Evolutionary conservation across 64 coral and sea anemone genomes (phyloP), one percentile per base, ranked within the genome.

Genomic region (Astreopora myriophthalma): DNA sequence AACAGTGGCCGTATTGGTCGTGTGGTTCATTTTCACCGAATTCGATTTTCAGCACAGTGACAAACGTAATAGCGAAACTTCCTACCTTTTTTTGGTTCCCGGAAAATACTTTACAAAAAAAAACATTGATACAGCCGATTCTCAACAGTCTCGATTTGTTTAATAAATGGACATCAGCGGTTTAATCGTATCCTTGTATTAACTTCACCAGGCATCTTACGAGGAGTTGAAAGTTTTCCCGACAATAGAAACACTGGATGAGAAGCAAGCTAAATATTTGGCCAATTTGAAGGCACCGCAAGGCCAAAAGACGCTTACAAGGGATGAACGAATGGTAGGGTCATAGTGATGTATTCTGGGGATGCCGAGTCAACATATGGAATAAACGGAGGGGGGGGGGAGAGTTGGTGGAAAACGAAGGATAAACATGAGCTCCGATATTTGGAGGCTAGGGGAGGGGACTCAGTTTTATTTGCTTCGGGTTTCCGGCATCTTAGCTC

Each of bases 171-270:
- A 8, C 24, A 7, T 9, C 0, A n/a, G 11, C 5, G 24, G 62
- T 27, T 1, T 24, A 66, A 66, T 2, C 25, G 4, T 66, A 10
- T 19, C 0, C 33, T 78, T 34, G 28, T 80, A 6, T 48, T 19
- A 38, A 20, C 46, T 60, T 52, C 5, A 34, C 48, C 90, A 92
- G 90, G 34, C 80, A 6, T 92, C 90, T 0, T 92, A 85, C 35
- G 90, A 92, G 4, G 90, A 92, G 16, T 32, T 92, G 22, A 85
- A 71, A 68, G 60, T 64, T 25, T 92, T 92, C 22, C 90, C 90
- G 5, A 76, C 80, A 22, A 86, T 40, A 40, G 49, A 39, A 74
- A 68, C 29, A 20, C 71, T 92, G 71, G 70, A 92, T 38, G 90
- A 85, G 31, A 92, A 40, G 79, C 90, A 92, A 79, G 84, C 39